phyloP scores from a whole-genome alignment of 2,113 vertebrate genomes.

The Speoplatyrhinus poulsoni region DNA sequence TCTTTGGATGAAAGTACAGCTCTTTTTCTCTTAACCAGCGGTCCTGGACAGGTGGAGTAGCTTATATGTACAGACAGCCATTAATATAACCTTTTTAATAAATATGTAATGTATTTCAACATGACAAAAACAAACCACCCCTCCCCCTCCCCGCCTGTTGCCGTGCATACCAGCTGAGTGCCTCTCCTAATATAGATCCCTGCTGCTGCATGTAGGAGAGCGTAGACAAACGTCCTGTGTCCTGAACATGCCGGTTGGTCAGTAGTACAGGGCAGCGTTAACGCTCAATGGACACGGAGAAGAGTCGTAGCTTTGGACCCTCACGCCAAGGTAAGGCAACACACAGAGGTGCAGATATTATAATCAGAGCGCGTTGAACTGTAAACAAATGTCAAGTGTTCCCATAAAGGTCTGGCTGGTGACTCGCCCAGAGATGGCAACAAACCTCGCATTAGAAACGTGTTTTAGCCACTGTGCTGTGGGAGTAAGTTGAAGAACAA shows the following conservation, averaged over 20 bases:
- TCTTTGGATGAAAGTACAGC: too few relatives aligned
- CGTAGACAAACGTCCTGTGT: not conserved
- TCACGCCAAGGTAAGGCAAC: slow-evolving; percentile 47
- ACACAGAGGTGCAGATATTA: not conserved
- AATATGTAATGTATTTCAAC: too few relatives aligned
- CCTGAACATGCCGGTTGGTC: not conserved
- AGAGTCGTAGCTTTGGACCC: slow-evolving; percentile 45
- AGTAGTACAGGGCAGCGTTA: not conserved
- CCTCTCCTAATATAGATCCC: slow-evolving; percentile 70
- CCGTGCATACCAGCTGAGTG: slow-evolving; percentile 40
- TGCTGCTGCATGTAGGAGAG: slow-evolving; percentile 30
- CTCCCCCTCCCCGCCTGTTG: not conserved
- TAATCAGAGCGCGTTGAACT: not conserved
- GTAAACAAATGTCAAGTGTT: too few relatives aligned
- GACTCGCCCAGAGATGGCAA: too few relatives aligned
- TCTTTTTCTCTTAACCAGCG: too few relatives aligned
- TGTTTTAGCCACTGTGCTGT: slow-evolving; percentile 17
- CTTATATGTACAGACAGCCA: too few relatives aligned
- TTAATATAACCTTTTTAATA: too few relatives aligned
- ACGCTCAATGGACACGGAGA: slow-evolving; percentile 36
- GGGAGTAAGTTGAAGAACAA: slow-evolving; percentile 13
- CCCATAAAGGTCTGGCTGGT: too few relatives aligned
- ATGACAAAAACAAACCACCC: slow-evolving; percentile 5
- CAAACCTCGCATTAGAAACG: too few relatives aligned
- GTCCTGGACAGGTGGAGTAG: too few relatives aligned